Evolutionary conservation across 1,140 invertebrate species (phyloP), one percentile per base, ranked within the genome.

Genomic region (Oncopeltus fasciatus): DNA sequence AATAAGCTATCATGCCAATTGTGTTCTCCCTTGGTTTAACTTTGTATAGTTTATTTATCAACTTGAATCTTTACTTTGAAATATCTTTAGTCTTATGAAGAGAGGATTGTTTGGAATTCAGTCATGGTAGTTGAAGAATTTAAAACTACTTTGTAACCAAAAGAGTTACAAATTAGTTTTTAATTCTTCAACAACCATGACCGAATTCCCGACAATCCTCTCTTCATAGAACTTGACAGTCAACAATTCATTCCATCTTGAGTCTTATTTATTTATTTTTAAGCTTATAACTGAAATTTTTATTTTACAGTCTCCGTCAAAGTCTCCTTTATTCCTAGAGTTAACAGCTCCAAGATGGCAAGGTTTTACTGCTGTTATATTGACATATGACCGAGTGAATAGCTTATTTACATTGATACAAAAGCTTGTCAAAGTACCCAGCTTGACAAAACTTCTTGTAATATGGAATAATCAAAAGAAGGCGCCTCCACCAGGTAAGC

Each of bases 381-480:
- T 95, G 59, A 93, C 90, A 1, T 95, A 92, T 69, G 90, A 95
- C 74, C 78, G 92, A 53, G 75, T 93, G n/a, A 86, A 91, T 62
- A 89, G 90, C 70, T 76, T 95, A n/a, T 92, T 89, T 73, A 79
- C 84, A 43, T 76, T 95, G 12, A 88, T 95, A 57, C 81, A 85
- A 69, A 86, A 88, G 71, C 74, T 95, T 58, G 81, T 85, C 0
- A 81, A 84, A 67, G 90, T 88, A 47, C 89, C 90, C 43, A 92
- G 88, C 70, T 73, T 94, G 2, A 82, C 83, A 60, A 93, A 92
- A 77, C 83, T 95, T 68, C 72, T 95, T 9, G 88, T 95, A 24
- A 79, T 95, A 59, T 95, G 92, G 92, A 95, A 95, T 75, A 92
- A 95, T 76, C 89, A 92, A 72, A 83, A 84, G 47, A 93, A 93